A percentile compares a stretch with the other conserved stretches of the same genome.
Evolutionary conservation across 2,797 vertebrate genomes (phyloP).

Genomic region (Dipus sagitta): DNA sequence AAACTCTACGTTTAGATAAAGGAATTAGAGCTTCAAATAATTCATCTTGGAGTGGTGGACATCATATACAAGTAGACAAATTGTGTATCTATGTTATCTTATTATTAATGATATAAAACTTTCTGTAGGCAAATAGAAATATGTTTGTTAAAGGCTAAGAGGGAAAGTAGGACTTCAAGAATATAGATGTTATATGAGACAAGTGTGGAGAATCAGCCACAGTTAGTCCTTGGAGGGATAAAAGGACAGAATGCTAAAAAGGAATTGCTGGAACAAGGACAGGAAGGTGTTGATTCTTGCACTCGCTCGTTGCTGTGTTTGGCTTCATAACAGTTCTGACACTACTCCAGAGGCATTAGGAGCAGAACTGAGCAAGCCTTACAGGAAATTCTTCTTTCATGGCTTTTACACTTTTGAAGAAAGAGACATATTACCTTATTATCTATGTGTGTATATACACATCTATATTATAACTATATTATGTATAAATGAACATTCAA

Average conservation of each 20-base stretch:
- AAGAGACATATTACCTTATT: neutral
- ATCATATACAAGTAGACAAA: neutral
- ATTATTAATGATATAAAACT: neutral
- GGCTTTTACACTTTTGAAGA: neutral
- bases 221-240: neutral
- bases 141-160: neutral
- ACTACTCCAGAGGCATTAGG: neutral
- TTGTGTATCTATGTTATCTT: neutral
- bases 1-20: neutral
- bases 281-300: neutral
- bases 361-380: neutral
- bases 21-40: neutral
- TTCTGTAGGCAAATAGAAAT: neutral
- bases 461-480: neutral
- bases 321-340: neutral
- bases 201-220: neutral
- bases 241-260: neutral
- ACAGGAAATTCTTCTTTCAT: neutral
- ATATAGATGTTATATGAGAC: rapidly evolving
- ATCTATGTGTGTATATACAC: neutral
- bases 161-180: neutral
- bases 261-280: neutral
- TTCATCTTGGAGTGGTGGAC: neutral
- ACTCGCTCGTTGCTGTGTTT: neutral
- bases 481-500: neutral